Evolutionary conservation across 1,140 invertebrate species (phyloP).

Genomic region (Aleiodes sp.): DNA sequence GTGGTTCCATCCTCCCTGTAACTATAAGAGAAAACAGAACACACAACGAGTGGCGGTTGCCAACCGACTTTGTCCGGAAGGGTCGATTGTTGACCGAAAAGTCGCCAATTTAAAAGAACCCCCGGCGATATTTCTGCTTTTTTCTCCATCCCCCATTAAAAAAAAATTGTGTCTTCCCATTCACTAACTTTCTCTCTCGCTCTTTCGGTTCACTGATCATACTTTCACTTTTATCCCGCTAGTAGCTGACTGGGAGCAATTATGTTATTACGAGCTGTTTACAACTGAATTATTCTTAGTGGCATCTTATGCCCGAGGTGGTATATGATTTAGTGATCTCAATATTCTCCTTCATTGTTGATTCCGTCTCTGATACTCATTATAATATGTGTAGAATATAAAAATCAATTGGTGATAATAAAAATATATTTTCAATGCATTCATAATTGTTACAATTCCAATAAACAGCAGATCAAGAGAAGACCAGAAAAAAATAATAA

Average conservation of each 20-base stretch:
- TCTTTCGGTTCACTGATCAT: neutral
- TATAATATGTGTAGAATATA: too few relatives aligned
- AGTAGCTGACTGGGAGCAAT: constrained; percentile 50
- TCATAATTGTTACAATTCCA: too few relatives aligned
- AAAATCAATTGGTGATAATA: too few relatives aligned
- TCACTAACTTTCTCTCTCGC: neutral
- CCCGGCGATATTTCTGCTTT: constrained; percentile 54
- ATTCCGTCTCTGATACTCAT: constrained; percentile 36
- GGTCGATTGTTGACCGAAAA: constrained; percentile 68
- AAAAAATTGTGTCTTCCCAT: neutral
- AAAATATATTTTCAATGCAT: too few relatives aligned
- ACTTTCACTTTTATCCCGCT: neutral
- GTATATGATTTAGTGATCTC: constrained; percentile 18
- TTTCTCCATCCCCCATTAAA: constrained; percentile 25
- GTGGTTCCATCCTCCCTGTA: neutral
- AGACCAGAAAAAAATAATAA: neutral
- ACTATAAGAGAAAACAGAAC: constrained; percentile 39
- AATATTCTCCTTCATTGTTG: constrained; percentile 54
- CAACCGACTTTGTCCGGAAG: constrained; percentile 60
- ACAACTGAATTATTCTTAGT: constrained; percentile 66
- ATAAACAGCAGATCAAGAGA: neutral
- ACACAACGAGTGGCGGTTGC: constrained; percentile 44
- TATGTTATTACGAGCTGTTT: constrained; percentile 67
- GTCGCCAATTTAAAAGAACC: constrained; percentile 68
- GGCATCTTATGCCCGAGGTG: constrained; percentile 62